Conservation (phyloP, 2,113 vertebrate species). For the Scartelaos histophorus region DNA sequence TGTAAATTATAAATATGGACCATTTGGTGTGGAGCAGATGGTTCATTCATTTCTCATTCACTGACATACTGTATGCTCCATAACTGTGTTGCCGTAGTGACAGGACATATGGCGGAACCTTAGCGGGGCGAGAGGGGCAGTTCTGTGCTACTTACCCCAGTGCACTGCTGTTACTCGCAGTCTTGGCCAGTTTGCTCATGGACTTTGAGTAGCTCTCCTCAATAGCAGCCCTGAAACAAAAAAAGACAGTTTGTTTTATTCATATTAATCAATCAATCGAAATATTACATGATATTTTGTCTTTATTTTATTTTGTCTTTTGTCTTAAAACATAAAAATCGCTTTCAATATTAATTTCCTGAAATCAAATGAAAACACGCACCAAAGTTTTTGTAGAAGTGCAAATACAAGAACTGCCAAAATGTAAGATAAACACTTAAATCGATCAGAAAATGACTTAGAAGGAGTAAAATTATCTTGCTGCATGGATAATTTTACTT, state of each 20-base stretch:
- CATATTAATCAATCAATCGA: too few relatives aligned
- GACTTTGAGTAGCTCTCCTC: conserved; percentile 96
- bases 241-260: conserved; percentile 12
- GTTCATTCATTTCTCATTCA: conserved; percentile 52
- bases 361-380: too few relatives aligned
- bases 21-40: conserved; percentile 52
- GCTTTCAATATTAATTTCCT: too few relatives aligned
- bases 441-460: too few relatives aligned
- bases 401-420: too few relatives aligned
- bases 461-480: too few relatives aligned
- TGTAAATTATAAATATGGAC: conserved; percentile 33
- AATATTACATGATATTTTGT: too few relatives aligned
- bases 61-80: conserved; percentile 36
- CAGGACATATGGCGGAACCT: background rate
- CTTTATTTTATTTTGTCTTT: too few relatives aligned
- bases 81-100: conserved; percentile 10
- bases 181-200: conserved; percentile 92
- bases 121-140: background rate
- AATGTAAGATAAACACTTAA: too few relatives aligned
- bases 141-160: conserved; percentile 79
- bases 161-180: conserved; percentile 88
- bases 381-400: too few relatives aligned
- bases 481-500: too few relatives aligned
- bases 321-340: too few relatives aligned
- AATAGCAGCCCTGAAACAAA: conserved; percentile 81